These are phyloP conservation scores for Crotalus helleri DNA, from an alignment of 2,113 vertebrate species.

Conservation along the genomic window DNA sequence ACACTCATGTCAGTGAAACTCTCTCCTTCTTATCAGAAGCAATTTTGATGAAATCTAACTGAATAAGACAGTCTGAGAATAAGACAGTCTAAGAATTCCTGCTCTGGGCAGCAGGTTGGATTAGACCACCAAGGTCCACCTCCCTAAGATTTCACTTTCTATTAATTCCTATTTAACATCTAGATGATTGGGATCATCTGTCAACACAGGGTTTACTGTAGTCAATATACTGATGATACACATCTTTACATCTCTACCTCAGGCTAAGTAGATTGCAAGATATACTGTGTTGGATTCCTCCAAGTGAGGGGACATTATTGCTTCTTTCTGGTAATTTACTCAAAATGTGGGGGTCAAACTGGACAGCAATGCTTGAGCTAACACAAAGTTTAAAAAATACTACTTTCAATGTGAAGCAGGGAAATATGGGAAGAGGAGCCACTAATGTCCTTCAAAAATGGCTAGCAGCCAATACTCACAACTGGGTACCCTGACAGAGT, in stretches of 20 bases:
- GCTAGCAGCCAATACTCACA: neutral
- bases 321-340: neutral
- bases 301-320: neutral
- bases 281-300: too few species aligned
- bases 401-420: neutral
- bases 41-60: neutral
- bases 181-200: neutral
- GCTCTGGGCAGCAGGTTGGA: neutral
- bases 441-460: neutral
- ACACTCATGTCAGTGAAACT: neutral
- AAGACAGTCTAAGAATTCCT: neutral
- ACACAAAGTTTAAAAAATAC: neutral
- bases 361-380: neutral
- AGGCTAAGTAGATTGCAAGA: neutral
- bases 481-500: neutral
- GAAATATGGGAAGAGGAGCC: neutral
- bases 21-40: neutral
- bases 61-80: neutral
- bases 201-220: neutral
- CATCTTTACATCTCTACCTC: neutral
- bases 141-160: neutral
- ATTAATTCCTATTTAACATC: neutral
- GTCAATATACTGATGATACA: neutral
- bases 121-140: neutral
- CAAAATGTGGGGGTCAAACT: neutral